A percentile compares a stretch with the other conserved stretches of the same genome.
phyloP scores from a whole-genome alignment of 35 echinoderm and acorn worm species.

The Diadema setosum region DNA sequence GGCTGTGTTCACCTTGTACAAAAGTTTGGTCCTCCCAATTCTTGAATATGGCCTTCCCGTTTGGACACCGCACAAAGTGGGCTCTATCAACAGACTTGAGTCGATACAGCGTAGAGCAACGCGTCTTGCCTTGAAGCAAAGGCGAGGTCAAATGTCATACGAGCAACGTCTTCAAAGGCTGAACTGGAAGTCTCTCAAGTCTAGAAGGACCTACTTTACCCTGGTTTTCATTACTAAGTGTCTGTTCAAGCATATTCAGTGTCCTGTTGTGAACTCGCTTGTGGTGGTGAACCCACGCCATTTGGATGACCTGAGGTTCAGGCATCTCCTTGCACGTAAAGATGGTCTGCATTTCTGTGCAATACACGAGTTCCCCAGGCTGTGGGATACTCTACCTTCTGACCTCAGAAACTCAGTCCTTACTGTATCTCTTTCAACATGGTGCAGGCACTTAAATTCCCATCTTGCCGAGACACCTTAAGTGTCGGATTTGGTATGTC shows the following conservation, averaged over 20 bases:
- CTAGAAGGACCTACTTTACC: background rate
- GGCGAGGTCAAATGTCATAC: background rate
- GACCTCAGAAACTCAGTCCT: background rate
- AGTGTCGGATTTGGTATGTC: no score
- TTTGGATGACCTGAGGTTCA: background rate
- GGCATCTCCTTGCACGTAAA: background rate
- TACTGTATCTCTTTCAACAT: no score
- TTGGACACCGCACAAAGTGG: background rate
- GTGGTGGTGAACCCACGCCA: background rate
- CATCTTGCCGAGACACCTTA: no score
- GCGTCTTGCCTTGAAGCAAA: background rate
- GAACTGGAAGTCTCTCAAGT: background rate
- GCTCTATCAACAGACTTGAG: background rate
- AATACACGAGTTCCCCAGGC: background rate
- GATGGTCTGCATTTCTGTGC: background rate
- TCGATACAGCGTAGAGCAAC: background rate
- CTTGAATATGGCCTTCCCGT: background rate
- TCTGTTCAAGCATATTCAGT: background rate
- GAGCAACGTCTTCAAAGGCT: background rate
- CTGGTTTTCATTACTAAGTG: background rate
- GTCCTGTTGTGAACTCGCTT: background rate
- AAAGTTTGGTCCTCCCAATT: background rate
- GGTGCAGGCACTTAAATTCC: no score
- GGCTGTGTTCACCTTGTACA: background rate
- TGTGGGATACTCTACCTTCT: background rate